Evolutionary conservation across 2,888 invertebrate genomes (phyloP).

Genomic region (Standfussiana lucernea): DNA sequence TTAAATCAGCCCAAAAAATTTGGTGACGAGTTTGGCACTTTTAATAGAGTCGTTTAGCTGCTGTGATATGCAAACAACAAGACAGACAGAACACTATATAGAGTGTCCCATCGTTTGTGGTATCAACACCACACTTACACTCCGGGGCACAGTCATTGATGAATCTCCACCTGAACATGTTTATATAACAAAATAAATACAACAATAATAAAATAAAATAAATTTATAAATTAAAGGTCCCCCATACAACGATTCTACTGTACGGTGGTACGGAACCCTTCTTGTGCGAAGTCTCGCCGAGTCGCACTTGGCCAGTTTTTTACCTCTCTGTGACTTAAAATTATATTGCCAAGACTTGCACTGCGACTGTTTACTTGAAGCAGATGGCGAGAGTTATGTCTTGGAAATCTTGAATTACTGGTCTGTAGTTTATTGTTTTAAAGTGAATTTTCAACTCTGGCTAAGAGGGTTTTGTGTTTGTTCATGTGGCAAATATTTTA

Average conservation of each 20-base stretch:
- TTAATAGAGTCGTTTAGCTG: not conserved
- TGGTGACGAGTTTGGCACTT: not conserved
- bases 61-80: not conserved
- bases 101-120: not conserved
- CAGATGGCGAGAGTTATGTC: slow-evolving; percentile 53
- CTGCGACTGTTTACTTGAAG: slow-evolving; percentile 43
- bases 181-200: not conserved
- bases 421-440: slow-evolving; percentile 40
- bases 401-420: slow-evolving; percentile 17
- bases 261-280: not conserved
- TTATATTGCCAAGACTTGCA: slow-evolving; percentile 55
- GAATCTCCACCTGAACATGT: not conserved
- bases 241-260: not conserved
- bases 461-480: not conserved
- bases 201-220: no score
- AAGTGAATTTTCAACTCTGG: slow-evolving; percentile 8
- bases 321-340: slow-evolving; percentile 29
- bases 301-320: not conserved
- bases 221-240: no score
- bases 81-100: not conserved
- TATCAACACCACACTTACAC: not conserved
- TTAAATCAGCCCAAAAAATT: not conserved
- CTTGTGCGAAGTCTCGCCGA: not conserved
- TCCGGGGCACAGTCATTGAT: not conserved
- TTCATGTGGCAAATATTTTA: not conserved